Base-by-base conservation (phyloP, 2,797 vertebrate species). In the Alfaro cultratus region DNA sequence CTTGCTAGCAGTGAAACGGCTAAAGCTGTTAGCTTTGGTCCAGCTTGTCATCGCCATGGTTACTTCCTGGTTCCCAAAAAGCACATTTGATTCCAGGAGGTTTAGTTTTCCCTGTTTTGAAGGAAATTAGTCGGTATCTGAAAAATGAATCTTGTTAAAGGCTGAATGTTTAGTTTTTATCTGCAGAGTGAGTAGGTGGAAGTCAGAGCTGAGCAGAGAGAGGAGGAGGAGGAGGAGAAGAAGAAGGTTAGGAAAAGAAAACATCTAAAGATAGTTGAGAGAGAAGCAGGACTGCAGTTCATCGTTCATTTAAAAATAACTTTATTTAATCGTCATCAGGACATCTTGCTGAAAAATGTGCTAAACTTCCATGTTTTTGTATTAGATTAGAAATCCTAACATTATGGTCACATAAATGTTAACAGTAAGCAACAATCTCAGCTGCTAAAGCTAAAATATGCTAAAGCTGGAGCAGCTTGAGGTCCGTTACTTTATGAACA, bases 121-220 rank as follows among this genome's bases (percentile, higher is more conserved):
- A 62, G 13, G 5, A 31, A 62, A 62, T 15, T 18, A 34, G 10
- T 6, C 29, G 1, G 13, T n/a, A 76, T 41, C 16, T 1, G 36
- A 74, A 76, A 84, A 80, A 64, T 78, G 57, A 80, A 74, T 62
- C 13, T 62, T 62, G 57, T 62, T 62, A 31, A 62, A 62, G 57
- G 57, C 57, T 34, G 57, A 62, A 62, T 62, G 57, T 62, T 62
- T 34, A 62, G 15, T 62, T 34, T 2, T 34, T 34, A 77, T 72
- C 23, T 55, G 12, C 77, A 78, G 73, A 78, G 86, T 29, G 83
- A 84, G 88, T 87, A 51, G 85, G 89, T 79, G 84, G 82, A n/a
- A 89, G 85, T 71, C 46, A 26, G 71, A 77, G 82, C 46, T 78
- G 83, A 79, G 49, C 51, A 72, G n/a, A 75, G 55, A 21, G 39